Base-by-base conservation (phyloP, 2,888 invertebrate species). In the Dasypolia templi region DNA sequence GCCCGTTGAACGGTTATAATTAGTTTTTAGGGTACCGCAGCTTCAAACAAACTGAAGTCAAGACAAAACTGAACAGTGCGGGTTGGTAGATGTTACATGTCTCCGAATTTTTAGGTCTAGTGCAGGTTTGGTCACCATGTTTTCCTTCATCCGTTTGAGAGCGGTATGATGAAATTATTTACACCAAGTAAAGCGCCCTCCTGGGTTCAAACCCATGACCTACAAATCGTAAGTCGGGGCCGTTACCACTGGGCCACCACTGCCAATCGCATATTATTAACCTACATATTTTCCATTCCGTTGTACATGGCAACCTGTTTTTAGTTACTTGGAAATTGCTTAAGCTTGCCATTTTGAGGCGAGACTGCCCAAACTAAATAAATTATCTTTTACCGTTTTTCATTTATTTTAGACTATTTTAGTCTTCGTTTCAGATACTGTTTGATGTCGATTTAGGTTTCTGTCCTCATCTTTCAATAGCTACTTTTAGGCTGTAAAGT, bases 1-100 rank as follows among this genome's bases (percentile, higher is more conserved):
- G 86, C 75, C 83, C 83, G 85, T 86, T 86, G 77, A 89, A 87
- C 75, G 83, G 85, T 84, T 88, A 73, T 83, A 86, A 83, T 77
- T 88, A 81, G 75, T 82, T 88, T 88, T 87, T 82, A 72, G 80
- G 69, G 82, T 77, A 66, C 70, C 72, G 42, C 26, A n/a, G 6
- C 4, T 7, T 17, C 2, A 63, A 32, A 46, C 9, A 63, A 44
- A n/a, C n/a, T n/a, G n/a, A n/a, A n/a, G n/a, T n/a, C n/a, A n/a
- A n/a, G n/a, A n/a, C n/a, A n/a, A n/a, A n/a, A n/a, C n/a, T n/a
- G n/a, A n/a, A n/a, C n/a, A n/a, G n/a, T n/a, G n/a, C n/a, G n/a
- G n/a, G n/a, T n/a, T n/a, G n/a, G n/a, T n/a, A n/a, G n/a, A n/a
- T n/a, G n/a, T n/a, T n/a, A n/a, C n/a, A n/a, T n/a, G n/a, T n/a